A percentile compares a stretch with the other conserved stretches of the same genome.
Conservation (phyloP, 1,140 invertebrate genomes). For the Alviniconcha marisindica region DNA sequence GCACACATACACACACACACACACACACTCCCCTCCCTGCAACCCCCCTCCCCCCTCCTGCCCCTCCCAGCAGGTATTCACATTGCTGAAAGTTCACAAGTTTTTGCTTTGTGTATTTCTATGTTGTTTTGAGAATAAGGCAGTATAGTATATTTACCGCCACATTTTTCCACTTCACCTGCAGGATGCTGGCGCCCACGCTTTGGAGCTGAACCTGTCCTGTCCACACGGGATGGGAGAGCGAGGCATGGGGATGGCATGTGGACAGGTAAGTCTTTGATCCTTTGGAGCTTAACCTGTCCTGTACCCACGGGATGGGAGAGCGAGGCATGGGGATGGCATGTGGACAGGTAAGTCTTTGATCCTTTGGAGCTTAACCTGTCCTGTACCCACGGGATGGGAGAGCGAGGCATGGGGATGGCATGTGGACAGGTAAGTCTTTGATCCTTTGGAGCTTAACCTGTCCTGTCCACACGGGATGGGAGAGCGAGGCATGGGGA, state of each 20-base stretch:
- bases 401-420: conserved; percentile 92
- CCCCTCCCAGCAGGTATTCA: too few species aligned
- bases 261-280: conserved; percentile 87
- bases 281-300: conserved; percentile 94
- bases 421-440: conserved; percentile 96
- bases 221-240: conserved; percentile 99
- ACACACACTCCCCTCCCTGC: too few species aligned
- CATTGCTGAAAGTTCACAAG: too few species aligned
- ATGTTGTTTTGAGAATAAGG: too few species aligned
- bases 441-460: conserved; percentile 96
- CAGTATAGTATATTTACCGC: too few species aligned
- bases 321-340: conserved; percentile 95
- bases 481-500: too few species aligned
- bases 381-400: conserved; percentile 99
- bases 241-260: conserved; percentile 96
- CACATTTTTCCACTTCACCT: too few species aligned
- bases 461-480: conserved; percentile 98
- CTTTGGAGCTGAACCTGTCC: conserved; percentile 96
- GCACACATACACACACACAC: too few species aligned
- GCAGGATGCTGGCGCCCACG: conserved; percentile 89
- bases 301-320: conserved; percentile 99
- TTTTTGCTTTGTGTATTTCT: too few species aligned
- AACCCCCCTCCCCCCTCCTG: too few species aligned
- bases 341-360: conserved; percentile 94
- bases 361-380: conserved; percentile 97